Conservation (phyloP, 2,888 invertebrate species). For the Cosmia trapezina region DNA sequence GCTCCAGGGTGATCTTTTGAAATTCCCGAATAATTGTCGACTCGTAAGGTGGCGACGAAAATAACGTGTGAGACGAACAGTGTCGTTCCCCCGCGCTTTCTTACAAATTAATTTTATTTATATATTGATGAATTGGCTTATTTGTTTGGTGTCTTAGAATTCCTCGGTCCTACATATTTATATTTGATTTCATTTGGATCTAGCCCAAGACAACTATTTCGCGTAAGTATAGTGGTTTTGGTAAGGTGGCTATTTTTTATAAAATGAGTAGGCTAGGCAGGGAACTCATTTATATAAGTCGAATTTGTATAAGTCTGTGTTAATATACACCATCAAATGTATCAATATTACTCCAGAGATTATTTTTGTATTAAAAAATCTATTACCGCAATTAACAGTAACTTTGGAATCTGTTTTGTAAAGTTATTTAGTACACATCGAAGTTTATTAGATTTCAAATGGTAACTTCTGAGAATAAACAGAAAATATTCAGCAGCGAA, state of each 20-base stretch:
- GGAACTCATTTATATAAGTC: slow-evolving; percentile 31
- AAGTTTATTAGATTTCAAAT: slow-evolving; percentile 43
- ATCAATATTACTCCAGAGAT: slow-evolving; percentile 26
- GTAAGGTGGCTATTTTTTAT: slow-evolving; percentile 29
- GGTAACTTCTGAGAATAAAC: slow-evolving; percentile 37
- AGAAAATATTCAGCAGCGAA: slow-evolving; percentile 22
- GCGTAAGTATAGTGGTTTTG: slow-evolving; percentile 5
- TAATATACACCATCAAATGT: slow-evolving; percentile 31
- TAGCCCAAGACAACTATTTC: slow-evolving; percentile 53
- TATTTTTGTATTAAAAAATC: slow-evolving; percentile 38
- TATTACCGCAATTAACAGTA: slow-evolving; percentile 19
- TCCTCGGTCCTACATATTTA: slow-evolving; percentile 44
- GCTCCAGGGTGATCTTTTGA: slow-evolving; percentile 88
- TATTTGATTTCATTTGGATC: slow-evolving; percentile 56
- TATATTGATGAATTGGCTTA: slow-evolving; percentile 87
- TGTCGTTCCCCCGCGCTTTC: slow-evolving; percentile 82
- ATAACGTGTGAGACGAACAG: slow-evolving; percentile 81
- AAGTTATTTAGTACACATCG: slow-evolving; percentile 38
- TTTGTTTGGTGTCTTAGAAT: slow-evolving; percentile 76
- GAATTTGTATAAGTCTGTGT: slow-evolving; percentile 31
- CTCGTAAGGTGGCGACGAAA: slow-evolving; percentile 87
- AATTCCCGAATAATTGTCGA: slow-evolving; percentile 90
- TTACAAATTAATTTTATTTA: slow-evolving; percentile 88
- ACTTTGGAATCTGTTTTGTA: slow-evolving; percentile 32
- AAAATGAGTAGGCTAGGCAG: slow-evolving; percentile 24